These are phyloP conservation scores for Protaetia brevitarsis DNA, from an alignment of 1,140 invertebrate species.

Conservation along the genomic window DNA sequence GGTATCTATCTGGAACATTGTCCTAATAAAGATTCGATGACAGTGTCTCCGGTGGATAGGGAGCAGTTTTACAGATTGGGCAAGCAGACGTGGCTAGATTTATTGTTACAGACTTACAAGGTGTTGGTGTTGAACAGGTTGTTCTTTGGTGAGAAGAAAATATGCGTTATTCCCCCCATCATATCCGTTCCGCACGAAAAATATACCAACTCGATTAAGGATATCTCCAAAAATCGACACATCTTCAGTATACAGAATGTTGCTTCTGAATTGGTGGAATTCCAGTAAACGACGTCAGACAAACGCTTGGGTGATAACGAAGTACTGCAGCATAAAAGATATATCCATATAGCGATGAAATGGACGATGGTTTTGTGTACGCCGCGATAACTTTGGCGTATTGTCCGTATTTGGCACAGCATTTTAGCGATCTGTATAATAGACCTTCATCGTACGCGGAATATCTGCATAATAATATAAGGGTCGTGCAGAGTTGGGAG, in stretches of 20 bases:
- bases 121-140: too few species aligned
- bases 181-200: background rate
- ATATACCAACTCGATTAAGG: background rate
- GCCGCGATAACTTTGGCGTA: constrained; percentile 44
- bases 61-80: too few species aligned
- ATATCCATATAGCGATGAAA: background rate
- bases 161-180: too few species aligned
- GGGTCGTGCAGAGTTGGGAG: constrained; percentile 45
- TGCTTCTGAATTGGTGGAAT: background rate
- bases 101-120: too few species aligned
- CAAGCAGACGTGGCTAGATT: too few species aligned
- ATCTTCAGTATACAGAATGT: background rate
- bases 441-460: too few species aligned
- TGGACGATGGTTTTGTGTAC: constrained; percentile 46
- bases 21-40: constrained; percentile 36
- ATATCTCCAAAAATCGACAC: too few species aligned
- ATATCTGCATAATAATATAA: constrained; percentile 47
- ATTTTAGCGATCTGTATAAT: constrained; percentile 45
- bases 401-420: constrained; percentile 47
- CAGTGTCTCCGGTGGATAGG: too few species aligned
- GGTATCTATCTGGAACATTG: constrained; percentile 46
- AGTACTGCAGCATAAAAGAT: background rate
- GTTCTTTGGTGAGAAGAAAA: too few species aligned
- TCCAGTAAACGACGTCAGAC: background rate
- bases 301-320: background rate